Evolutionary conservation across 2,888 invertebrate species (phyloP).

Genomic region (Meliscaeva auricollis): DNA sequence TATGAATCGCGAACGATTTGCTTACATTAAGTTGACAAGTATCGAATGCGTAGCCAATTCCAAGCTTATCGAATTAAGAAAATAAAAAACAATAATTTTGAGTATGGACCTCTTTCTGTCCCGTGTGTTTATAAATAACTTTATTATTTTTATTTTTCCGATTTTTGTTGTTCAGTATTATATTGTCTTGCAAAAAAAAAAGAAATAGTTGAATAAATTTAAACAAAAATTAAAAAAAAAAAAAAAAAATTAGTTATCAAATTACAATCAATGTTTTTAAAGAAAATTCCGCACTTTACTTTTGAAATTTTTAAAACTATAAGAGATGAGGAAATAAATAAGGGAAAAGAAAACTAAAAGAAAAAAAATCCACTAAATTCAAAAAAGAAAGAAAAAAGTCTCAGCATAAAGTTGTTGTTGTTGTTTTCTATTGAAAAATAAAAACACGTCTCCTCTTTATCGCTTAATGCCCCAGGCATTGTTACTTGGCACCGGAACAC

Average conservation of each 20-base stretch:
- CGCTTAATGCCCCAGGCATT: slow-evolving; percentile 83
- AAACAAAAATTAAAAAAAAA: slow-evolving; percentile 32
- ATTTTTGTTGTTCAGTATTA: slow-evolving; percentile 12
- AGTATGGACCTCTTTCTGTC: slow-evolving; percentile 29
- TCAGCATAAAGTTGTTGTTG: slow-evolving; percentile 6
- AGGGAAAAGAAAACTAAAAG: slow-evolving; percentile 16
- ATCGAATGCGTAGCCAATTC: too few relatives aligned
- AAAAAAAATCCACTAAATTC: slow-evolving; percentile 31
- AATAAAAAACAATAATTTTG: not conserved
- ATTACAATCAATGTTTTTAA: not conserved
- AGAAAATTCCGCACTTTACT: slow-evolving; percentile 40
- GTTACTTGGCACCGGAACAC: slow-evolving; percentile 91
- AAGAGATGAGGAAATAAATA: slow-evolving; percentile 2
- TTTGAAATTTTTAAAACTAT: slow-evolving; percentile 1
- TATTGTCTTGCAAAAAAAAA: slow-evolving; percentile 68
- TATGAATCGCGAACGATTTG: too few relatives aligned
- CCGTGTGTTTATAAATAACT: slow-evolving; percentile 70
- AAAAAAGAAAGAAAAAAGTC: slow-evolving; percentile 45
- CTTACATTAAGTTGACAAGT: too few relatives aligned
- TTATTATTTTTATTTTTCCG: slow-evolving; percentile 58
- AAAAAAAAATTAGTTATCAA: slow-evolving; percentile 3
- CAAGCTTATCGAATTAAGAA: too few relatives aligned
- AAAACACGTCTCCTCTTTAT: slow-evolving; percentile 67
- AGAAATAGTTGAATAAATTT: not conserved
- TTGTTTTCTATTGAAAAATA: slow-evolving; percentile 10